These are phyloP conservation scores for Callinectes sapidus DNA, from an alignment of 2,888 invertebrate genomes.

Conservation along the genomic window DNA sequence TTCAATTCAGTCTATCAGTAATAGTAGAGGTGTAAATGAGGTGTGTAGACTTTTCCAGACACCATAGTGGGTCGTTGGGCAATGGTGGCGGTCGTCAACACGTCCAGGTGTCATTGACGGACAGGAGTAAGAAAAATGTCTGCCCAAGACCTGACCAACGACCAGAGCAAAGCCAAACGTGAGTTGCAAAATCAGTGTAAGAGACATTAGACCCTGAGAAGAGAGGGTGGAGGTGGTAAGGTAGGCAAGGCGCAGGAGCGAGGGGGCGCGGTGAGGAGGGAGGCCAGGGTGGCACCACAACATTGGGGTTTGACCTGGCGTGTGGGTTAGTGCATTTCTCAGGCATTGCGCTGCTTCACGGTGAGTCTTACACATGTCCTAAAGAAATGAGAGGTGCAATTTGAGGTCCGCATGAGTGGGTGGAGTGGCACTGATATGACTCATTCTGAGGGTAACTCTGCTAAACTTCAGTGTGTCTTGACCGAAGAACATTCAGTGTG, in stretches of 20 bases:
- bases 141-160: conserved; percentile 30
- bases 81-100: conserved; percentile 46
- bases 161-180: conserved; percentile 50
- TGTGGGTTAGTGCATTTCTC: too few relatives aligned
- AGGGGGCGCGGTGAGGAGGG: background rate
- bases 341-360: too few relatives aligned
- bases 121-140: conserved; percentile 47
- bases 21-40: background rate
- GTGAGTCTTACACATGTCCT: too few relatives aligned
- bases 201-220: background rate
- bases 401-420: too few relatives aligned
- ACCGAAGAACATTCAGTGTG: too few relatives aligned
- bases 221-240: background rate
- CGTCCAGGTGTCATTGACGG: conserved; percentile 40
- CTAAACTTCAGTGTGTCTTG: too few relatives aligned
- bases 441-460: too few relatives aligned
- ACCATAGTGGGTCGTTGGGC: background rate
- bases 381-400: too few relatives aligned
- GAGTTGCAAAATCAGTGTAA: conserved; percentile 20
- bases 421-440: too few relatives aligned
- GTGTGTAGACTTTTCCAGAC: background rate
- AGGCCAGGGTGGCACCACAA: background rate
- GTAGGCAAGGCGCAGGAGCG: background rate
- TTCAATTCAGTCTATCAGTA: background rate
- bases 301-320: background rate